Percentiles rank a stretch among this genome's conserved stretches.
Conservation (phyloP, 2,888 invertebrate species). For the Mayetiola destructor region DNA sequence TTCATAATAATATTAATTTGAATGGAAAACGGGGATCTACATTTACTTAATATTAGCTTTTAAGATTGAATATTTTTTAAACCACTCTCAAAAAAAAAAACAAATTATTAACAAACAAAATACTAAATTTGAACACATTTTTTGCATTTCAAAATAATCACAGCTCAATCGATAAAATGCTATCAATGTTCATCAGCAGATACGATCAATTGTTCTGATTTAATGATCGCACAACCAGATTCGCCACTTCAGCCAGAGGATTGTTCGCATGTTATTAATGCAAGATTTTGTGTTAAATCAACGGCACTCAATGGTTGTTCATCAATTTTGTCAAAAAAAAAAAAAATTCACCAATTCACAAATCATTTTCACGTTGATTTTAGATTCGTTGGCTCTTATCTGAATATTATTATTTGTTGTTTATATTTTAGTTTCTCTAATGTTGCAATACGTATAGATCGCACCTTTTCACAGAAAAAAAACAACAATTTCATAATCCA, state of each 20-base stretch:
- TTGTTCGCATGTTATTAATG: constrained; percentile 62
- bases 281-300: constrained; percentile 72
- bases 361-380: background rate
- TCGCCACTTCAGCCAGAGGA: constrained; percentile 42
- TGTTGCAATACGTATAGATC: background rate
- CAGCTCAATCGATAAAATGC: constrained; percentile 46
- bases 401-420: background rate
- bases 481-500: background rate
- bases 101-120: background rate
- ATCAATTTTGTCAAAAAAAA: background rate
- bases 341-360: constrained; percentile 1
- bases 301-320: constrained; percentile 37
- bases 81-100: too few relatives aligned
- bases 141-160: background rate
- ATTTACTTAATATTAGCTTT: too few relatives aligned
- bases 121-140: constrained; percentile 15
- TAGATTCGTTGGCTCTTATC: background rate
- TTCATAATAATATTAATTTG: too few relatives aligned
- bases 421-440: background rate
- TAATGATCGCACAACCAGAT: constrained; percentile 44
- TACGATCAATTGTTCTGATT: constrained; percentile 52
- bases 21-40: too few relatives aligned
- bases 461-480: background rate
- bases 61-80: too few relatives aligned
- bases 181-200: constrained; percentile 64